These are phyloP conservation scores for Atta colombica DNA, from an alignment of 1,140 invertebrate genomes.

Conservation along the genomic window DNA sequence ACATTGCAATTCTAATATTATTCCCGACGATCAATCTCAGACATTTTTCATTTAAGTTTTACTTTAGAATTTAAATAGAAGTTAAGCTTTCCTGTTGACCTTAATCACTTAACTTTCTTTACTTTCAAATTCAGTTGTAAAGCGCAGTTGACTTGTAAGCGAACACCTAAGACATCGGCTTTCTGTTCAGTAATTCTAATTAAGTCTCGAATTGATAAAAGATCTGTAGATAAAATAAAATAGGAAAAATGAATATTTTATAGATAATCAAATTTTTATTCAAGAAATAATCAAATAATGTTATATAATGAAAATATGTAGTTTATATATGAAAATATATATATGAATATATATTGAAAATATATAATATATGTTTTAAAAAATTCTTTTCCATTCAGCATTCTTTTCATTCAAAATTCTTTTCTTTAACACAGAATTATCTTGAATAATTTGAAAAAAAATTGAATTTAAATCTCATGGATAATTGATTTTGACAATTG, in stretches of 20 bases:
- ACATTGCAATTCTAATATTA: background rate
- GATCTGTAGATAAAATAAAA: background rate
- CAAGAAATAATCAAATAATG: background rate
- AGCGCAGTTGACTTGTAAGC: background rate
- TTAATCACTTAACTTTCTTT: constrained; percentile 31
- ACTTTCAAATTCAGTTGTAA: constrained; percentile 14
- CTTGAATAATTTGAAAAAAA: no score
- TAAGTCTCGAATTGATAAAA: background rate
- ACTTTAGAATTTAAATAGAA: constrained; percentile 11
- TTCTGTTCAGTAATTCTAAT: constrained; percentile 7
- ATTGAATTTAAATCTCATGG: background rate
- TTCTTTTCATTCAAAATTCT: no score
- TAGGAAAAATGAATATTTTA: background rate
- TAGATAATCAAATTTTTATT: background rate
- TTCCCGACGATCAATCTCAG: background rate
- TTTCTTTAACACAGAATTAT: background rate
- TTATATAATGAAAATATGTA: background rate
- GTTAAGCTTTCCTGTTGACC: constrained; percentile 1
- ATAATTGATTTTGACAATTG: background rate
- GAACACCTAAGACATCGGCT: background rate
- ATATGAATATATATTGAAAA: background rate
- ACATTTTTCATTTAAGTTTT: constrained; percentile 36
- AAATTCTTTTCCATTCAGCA: background rate
- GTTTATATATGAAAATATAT: background rate
- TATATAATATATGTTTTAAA: background rate